A percentile compares a stretch with the other conserved stretches of the same genome.
These are phyloP conservation scores for Acromyrmex echinatior DNA, from an alignment of 1,140 invertebrate genomes.

Conservation along the genomic window DNA sequence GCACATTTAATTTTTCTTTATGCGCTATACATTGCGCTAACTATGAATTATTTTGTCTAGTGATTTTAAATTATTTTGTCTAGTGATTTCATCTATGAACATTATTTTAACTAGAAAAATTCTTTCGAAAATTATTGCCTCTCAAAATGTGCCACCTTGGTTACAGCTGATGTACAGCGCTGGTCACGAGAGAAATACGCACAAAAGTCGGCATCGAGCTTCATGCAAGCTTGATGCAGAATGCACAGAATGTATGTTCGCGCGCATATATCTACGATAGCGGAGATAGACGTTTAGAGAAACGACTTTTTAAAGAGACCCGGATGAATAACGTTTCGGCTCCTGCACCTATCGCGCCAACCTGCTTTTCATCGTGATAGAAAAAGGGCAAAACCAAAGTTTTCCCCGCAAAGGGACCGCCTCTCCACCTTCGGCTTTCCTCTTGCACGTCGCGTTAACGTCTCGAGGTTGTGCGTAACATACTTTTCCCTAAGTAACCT, in stretches of 20 bases:
- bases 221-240: constrained; percentile 24
- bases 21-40: too few relatives aligned
- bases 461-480: constrained; percentile 30
- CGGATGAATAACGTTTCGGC: constrained; percentile 71
- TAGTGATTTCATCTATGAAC: too few relatives aligned
- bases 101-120: too few relatives aligned
- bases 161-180: too few relatives aligned
- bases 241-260: constrained; percentile 11
- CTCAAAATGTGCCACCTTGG: too few relatives aligned
- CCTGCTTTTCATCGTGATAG: constrained; percentile 43
- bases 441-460: constrained; percentile 19
- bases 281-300: constrained; percentile 70
- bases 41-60: too few relatives aligned
- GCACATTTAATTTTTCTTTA: too few relatives aligned
- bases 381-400: constrained; percentile 20
- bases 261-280: constrained; percentile 37
- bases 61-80: too few relatives aligned
- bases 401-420: constrained; percentile 40
- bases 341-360: constrained; percentile 65
- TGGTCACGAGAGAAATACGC: constrained; percentile 37
- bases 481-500: constrained; percentile 5
- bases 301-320: constrained; percentile 70
- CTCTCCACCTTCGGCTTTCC: constrained; percentile 2
- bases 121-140: too few relatives aligned
- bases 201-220: constrained; percentile 63